Conservation (phyloP, 2,888 invertebrate species). For the Dynastes hyllus region DNA sequence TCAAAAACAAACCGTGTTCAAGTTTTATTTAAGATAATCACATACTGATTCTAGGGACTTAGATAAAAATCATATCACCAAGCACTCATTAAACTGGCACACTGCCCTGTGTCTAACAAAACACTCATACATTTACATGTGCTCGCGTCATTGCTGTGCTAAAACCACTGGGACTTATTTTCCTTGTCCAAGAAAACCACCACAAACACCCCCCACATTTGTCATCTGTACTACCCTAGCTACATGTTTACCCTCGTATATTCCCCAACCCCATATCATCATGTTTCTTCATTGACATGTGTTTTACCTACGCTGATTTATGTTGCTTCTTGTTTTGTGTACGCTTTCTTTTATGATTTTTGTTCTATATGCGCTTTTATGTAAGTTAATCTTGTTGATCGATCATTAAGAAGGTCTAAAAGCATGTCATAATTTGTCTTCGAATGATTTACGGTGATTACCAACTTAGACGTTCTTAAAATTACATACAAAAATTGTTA, state of each 20-base stretch:
- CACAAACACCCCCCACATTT: slow-evolving; percentile 4
- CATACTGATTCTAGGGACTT: slow-evolving; percentile 44
- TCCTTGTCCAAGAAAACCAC: slow-evolving; percentile 53
- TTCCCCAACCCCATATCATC: slow-evolving; percentile 47
- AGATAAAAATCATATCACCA: slow-evolving; percentile 44
- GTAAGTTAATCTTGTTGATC: slow-evolving; percentile 36
- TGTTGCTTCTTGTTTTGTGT: slow-evolving; percentile 56
- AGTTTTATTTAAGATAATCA: no score
- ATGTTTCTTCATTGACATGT: slow-evolving; percentile 58
- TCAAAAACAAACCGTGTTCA: no score
- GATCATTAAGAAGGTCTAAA: no score
- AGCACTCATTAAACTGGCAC: slow-evolving; percentile 61
- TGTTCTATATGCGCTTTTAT: slow-evolving; percentile 53
- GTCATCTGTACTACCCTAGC: slow-evolving; percentile 22
- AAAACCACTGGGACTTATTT: slow-evolving; percentile 65
- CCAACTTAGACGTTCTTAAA: no score
- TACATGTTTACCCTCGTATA: neutral
- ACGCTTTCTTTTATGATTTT: slow-evolving; percentile 50
- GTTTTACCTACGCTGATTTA: slow-evolving; percentile 52
- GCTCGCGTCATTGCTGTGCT: slow-evolving; percentile 70
- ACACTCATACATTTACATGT: slow-evolving; percentile 68
- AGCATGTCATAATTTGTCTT: no score
- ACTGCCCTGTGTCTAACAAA: slow-evolving; percentile 69
- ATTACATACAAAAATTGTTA: no score
- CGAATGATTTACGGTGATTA: no score